Conservation (phyloP, 2,888 invertebrate genomes). For the Himalopsyche tibetana region DNA sequence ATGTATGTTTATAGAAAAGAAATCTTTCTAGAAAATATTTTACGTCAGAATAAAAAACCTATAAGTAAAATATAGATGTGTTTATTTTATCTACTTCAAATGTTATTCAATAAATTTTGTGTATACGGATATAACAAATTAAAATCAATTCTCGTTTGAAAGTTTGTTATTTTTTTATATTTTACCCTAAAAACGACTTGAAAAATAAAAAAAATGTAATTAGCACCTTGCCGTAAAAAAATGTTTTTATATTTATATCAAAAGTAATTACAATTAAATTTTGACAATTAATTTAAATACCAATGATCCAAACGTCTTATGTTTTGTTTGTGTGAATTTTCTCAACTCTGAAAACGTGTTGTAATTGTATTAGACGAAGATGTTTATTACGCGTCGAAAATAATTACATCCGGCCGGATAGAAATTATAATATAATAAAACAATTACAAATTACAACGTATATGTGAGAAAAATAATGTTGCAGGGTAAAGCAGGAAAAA, state of each 20-base stretch:
- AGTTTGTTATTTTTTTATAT: too few species aligned
- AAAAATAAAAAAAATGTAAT: too few species aligned
- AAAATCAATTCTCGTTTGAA: too few species aligned
- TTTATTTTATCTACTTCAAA: neutral
- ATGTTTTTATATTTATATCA: too few species aligned
- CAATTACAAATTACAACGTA: neutral
- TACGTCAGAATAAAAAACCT: neutral
- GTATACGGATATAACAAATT: too few species aligned
- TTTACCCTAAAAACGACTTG: too few species aligned
- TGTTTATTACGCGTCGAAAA: conserved; percentile 4
- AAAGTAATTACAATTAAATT: too few species aligned
- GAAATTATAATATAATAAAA: conserved; percentile 12
- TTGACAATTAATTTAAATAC: too few species aligned
- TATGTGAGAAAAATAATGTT: neutral
- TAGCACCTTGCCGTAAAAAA: too few species aligned
- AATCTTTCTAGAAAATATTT: neutral
- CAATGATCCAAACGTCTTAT: too few species aligned
- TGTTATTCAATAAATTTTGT: neutral
- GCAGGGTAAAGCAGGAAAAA: neutral
- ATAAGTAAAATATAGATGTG: neutral
- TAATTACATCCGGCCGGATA: conserved; percentile 11
- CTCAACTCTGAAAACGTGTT: neutral
- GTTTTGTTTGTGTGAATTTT: neutral
- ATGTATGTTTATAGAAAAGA: neutral
- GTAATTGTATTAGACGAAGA: neutral